Conservation (phyloP, 2,113 vertebrate species). For the Zosterops borbonicus region DNA sequence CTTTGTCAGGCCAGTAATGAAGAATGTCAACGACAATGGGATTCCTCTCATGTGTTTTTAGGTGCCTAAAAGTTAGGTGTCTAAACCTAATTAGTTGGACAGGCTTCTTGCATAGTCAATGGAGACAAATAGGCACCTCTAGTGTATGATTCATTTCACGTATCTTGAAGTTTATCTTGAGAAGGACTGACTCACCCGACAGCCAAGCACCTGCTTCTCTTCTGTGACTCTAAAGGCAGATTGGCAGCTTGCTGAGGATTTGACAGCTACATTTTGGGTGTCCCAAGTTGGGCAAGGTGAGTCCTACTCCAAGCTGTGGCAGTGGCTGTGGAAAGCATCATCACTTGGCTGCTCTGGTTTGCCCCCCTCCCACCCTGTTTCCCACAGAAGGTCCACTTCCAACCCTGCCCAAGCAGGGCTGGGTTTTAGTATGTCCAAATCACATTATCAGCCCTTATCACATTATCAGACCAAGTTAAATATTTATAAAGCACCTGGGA, state of each 20-base stretch:
- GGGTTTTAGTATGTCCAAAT: background rate
- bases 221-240: background rate
- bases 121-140: conserved; percentile 47
- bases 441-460: conserved; percentile 1
- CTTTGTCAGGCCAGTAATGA: background rate
- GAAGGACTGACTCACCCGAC: conserved; percentile 16
- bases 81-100: background rate
- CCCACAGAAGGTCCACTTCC: background rate
- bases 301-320: background rate
- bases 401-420: background rate
- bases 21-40: fast-evolving
- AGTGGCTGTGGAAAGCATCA: background rate
- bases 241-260: background rate
- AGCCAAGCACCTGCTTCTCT: background rate
- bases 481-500: conserved; percentile 52
- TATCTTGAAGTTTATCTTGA: conserved; percentile 51
- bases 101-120: conserved; percentile 2
- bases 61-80: conserved; percentile 17
- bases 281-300: background rate
- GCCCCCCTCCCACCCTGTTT: background rate
- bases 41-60: background rate
- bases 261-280: background rate
- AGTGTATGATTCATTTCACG: background rate
- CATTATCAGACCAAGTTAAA: conserved; percentile 42
- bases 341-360: background rate